Conservation (phyloP, 2,797 vertebrate genomes). For the Artibeus jamaicensis region DNA sequence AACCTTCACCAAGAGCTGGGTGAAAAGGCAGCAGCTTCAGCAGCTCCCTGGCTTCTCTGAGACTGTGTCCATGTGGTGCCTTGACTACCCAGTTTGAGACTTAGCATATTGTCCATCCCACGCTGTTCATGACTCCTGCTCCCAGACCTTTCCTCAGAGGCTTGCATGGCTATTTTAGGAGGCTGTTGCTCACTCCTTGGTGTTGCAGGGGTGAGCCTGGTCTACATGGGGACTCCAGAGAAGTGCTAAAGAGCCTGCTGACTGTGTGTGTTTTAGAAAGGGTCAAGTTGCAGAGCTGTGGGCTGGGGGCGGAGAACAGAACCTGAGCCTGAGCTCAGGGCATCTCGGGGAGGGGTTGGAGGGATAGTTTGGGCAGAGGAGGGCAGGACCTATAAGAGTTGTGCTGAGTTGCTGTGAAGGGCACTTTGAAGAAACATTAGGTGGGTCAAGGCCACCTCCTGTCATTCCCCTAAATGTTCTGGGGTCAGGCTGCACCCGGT, state of each 20-base stretch:
- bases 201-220: neutral
- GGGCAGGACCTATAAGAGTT: neutral
- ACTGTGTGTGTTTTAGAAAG: neutral
- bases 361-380: neutral
- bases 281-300: neutral
- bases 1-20: neutral
- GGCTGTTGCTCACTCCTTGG: neutral
- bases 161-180: neutral
- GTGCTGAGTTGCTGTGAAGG: neutral
- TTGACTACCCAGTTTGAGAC: neutral
- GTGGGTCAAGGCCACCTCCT: neutral
- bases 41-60: neutral
- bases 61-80: fast-evolving
- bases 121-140: neutral
- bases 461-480: neutral
- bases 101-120: too few species aligned
- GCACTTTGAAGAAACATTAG: neutral
- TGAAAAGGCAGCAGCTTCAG: neutral
- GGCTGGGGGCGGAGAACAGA: neutral
- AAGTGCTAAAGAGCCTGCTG: neutral
- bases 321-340: neutral
- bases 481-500: neutral
- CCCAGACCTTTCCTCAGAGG: neutral
- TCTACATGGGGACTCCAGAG: neutral
- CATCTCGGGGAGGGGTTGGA: neutral